Percentiles rank a stretch among this genome's conserved stretches.
Conservation (phyloP, 2,797 vertebrate genomes). For the Columba guinea region DNA sequence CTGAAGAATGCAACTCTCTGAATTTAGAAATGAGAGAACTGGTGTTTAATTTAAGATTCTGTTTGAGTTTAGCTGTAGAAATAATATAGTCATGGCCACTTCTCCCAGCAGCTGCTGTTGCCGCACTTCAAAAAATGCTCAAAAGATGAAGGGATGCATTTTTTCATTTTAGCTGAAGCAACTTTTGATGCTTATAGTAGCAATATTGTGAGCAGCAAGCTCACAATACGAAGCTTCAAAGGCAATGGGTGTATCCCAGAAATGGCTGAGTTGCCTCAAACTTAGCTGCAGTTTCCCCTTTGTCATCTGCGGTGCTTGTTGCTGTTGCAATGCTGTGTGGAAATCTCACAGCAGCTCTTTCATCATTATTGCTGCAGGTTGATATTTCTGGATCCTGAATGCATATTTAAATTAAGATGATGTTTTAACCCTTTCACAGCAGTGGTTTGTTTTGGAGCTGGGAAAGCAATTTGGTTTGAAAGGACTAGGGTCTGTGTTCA, state of each 20-base stretch:
- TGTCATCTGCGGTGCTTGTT: background rate
- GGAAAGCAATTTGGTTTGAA: background rate
- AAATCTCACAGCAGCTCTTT: conserved; percentile 41
- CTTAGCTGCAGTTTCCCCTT: conserved; percentile 24
- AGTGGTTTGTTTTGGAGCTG: background rate
- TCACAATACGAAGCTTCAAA: background rate
- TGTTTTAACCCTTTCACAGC: conserved; percentile 31
- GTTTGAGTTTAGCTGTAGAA: background rate
- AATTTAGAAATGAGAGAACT: conserved; percentile 27
- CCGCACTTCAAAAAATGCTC: background rate
- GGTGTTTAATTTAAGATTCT: conserved; percentile 31
- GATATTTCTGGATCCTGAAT: conserved; percentile 36
- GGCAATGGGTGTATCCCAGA: background rate
- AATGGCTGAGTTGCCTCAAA: conserved; percentile 30
- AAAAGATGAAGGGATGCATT: background rate
- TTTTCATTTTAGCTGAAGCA: background rate
- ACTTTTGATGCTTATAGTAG: background rate
- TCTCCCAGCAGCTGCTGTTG: background rate
- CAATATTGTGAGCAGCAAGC: background rate
- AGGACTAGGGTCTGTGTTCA: background rate
- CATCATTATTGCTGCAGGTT: conserved; percentile 49
- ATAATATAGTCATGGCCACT: background rate
- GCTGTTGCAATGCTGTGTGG: conserved; percentile 32
- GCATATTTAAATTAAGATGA: conserved; percentile 30
- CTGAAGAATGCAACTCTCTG: background rate